A percentile compares a stretch with the other conserved stretches of the same genome.
Conservation (phyloP, 1,140 invertebrate species). For the Drosophila cardini region DNA sequence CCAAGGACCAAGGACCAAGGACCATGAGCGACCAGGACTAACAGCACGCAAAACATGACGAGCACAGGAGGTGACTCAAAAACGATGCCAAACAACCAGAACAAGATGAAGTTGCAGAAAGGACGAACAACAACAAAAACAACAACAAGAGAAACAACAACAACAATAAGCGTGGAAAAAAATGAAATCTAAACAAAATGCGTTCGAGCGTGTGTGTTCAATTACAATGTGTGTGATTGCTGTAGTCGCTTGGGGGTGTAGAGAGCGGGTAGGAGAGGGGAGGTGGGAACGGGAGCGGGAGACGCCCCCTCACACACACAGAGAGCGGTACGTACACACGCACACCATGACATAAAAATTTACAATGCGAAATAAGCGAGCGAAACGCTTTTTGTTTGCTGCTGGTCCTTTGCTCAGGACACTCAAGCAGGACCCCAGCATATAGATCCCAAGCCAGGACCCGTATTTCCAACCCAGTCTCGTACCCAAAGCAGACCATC, state of each 20-base stretch:
- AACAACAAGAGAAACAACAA: no score
- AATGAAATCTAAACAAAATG: slow-evolving; percentile 84
- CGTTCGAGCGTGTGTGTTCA: slow-evolving; percentile 83
- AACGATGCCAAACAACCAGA: slow-evolving; percentile 23
- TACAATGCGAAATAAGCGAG: slow-evolving; percentile 82
- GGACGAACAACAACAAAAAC: slow-evolving; percentile 21
- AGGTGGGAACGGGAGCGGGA: slow-evolving; percentile 31
- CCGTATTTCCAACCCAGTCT: background rate
- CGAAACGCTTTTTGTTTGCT: slow-evolving; percentile 65
- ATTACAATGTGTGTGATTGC: slow-evolving; percentile 84
- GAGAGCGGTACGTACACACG: slow-evolving; percentile 20
- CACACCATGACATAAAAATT: slow-evolving; percentile 71
- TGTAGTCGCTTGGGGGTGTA: slow-evolving; percentile 25
- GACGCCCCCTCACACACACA: slow-evolving; percentile 44
- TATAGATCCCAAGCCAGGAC: background rate
- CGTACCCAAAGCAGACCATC: slow-evolving; percentile 52
- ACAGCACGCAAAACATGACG: slow-evolving; percentile 42
- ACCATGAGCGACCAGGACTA: slow-evolving; percentile 29
- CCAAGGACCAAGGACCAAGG: slow-evolving; percentile 25
- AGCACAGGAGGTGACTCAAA: slow-evolving; percentile 40
- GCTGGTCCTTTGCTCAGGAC: slow-evolving; percentile 16
- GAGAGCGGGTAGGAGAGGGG: background rate
- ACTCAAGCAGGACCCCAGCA: slow-evolving; percentile 32
- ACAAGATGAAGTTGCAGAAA: slow-evolving; percentile 27
- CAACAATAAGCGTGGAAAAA: slow-evolving; percentile 44